A percentile compares a stretch with the other conserved stretches of the same genome.
Conservation (phyloP, 1,140 invertebrate species). For the Drosophila pachea region DNA sequence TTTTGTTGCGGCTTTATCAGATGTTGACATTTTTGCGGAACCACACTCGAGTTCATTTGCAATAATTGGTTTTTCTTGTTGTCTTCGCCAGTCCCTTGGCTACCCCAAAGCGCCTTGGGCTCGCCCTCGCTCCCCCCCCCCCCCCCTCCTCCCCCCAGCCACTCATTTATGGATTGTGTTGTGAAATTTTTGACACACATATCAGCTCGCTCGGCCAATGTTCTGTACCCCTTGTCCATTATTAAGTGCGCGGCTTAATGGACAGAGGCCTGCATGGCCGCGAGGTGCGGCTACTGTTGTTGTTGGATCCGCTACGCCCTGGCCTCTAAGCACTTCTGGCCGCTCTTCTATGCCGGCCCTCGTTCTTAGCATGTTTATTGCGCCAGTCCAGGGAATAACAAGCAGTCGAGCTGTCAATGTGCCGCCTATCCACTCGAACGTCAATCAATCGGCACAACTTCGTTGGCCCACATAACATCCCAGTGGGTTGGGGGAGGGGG, state of each 20-base stretch:
- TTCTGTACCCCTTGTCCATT: constrained; percentile 28
- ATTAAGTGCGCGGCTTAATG: constrained; percentile 54
- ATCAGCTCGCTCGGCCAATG: constrained; percentile 23
- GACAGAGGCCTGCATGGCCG: constrained; percentile 21
- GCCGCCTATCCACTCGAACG: constrained; percentile 32
- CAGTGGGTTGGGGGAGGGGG: no score
- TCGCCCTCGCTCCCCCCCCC: background rate
- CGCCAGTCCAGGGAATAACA: constrained; percentile 42
- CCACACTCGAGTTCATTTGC: constrained; percentile 78
- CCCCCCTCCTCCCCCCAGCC: background rate
- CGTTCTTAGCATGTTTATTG: constrained; percentile 14
- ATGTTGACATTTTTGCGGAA: constrained; percentile 78
- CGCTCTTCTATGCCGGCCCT: background rate
- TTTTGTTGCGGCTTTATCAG: constrained; percentile 70
- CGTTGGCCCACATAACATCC: constrained; percentile 15
- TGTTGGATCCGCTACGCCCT: constrained; percentile 1
- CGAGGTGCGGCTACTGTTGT: constrained; percentile 15
- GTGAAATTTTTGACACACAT: constrained; percentile 67
- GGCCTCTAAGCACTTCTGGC: background rate
- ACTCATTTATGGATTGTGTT: constrained; percentile 36
- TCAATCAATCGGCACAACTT: constrained; percentile 52
- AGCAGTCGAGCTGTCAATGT: constrained; percentile 43
- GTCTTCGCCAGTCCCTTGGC: constrained; percentile 24
- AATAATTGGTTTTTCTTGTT: constrained; percentile 78
- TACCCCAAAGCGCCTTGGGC: background rate